Percentiles rank a stretch among this genome's conserved stretches.
Conservation (phyloP, 2,113 vertebrate genomes). For the Erythrolamprus reginae region DNA sequence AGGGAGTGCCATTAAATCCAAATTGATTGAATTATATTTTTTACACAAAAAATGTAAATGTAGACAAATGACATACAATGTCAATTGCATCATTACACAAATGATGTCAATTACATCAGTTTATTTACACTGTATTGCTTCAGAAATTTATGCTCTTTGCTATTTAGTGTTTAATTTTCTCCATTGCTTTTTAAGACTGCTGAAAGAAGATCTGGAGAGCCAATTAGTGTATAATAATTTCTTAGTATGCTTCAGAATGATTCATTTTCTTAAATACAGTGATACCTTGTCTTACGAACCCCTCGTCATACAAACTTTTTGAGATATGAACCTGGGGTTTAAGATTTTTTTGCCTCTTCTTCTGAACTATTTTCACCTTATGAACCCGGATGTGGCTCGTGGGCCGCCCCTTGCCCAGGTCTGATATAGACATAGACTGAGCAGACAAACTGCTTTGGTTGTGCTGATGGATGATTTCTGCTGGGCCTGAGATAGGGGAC, state of each 20-base stretch:
- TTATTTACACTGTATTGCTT: background rate
- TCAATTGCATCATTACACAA: background rate
- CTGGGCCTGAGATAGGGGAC: too few species aligned
- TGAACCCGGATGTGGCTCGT: too few species aligned
- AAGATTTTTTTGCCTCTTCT: too few species aligned
- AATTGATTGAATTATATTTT: background rate
- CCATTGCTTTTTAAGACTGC: background rate
- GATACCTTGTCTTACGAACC: too few species aligned
- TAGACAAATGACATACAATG: background rate
- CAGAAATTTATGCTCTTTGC: background rate
- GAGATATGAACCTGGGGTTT: too few species aligned
- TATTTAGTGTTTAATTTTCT: background rate
- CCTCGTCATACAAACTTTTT: too few species aligned
- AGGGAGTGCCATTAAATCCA: background rate
- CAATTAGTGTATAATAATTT: background rate
- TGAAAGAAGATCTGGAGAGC: background rate
- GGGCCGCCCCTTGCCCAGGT: too few species aligned
- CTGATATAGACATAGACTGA: too few species aligned
- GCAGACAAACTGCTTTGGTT: too few species aligned
- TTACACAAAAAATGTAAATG: background rate
- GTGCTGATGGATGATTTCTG: too few species aligned
- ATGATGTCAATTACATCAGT: background rate
- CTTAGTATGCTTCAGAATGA: background rate
- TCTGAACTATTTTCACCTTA: too few species aligned
- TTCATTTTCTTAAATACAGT: background rate